Conservation (phyloP, 1,140 invertebrate genomes). For the Formica selysi region DNA sequence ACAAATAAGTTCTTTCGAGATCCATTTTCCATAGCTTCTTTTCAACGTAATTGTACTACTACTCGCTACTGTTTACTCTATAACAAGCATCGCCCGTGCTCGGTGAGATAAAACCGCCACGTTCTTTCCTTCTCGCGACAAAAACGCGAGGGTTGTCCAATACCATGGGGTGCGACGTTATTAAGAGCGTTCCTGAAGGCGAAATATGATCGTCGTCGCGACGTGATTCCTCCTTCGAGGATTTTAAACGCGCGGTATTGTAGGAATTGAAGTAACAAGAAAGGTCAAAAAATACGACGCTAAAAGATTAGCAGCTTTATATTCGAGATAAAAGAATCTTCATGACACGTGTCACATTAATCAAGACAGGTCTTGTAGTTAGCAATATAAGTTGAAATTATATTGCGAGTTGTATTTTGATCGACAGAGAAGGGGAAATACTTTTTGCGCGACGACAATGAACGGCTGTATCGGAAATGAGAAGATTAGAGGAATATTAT, state of each 20-base stretch:
- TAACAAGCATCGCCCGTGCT: constrained; percentile 24
- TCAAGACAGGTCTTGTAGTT: not conserved
- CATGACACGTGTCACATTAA: not conserved
- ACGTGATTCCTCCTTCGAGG: constrained; percentile 35
- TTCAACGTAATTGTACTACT: not conserved
- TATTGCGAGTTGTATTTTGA: not conserved
- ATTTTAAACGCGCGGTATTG: constrained; percentile 32
- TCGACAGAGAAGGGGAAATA: not conserved
- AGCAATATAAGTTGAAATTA: too few relatives aligned
- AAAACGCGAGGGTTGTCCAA: constrained; percentile 38
- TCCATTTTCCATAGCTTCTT: constrained; percentile 6
- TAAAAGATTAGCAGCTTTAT: constrained; percentile 31
- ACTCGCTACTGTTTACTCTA: constrained; percentile 27
- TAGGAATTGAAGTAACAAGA: not conserved
- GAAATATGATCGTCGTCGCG: constrained; percentile 52
- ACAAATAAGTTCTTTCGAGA: not conserved
- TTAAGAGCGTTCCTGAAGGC: constrained; percentile 23
- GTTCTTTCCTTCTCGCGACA: constrained; percentile 19
- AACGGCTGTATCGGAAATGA: not conserved
- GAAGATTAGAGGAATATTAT: constrained; percentile 27
- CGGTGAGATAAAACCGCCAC: constrained; percentile 39
- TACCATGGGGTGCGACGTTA: constrained; percentile 36
- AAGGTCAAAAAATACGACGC: not conserved
- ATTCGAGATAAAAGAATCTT: not conserved
- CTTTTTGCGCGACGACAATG: not conserved